Base-by-base conservation (phyloP, 2,113 vertebrate species). In the Platichthys flesus region DNA sequence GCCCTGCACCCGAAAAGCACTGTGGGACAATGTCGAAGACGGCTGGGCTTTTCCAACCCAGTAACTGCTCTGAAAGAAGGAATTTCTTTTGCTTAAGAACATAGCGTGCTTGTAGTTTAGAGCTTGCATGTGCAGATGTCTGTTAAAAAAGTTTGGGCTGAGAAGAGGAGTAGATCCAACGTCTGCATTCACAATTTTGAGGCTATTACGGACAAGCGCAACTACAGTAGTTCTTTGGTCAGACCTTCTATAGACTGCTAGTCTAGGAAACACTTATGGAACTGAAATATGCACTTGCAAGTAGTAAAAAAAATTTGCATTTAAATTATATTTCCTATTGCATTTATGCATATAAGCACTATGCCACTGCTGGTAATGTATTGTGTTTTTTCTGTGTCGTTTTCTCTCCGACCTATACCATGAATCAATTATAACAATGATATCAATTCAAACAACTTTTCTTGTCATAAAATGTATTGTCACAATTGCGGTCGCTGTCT, bases 21-120 rank as follows among this genome's bases (percentile, higher is more conserved):
- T 83, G 71, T 70, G 55, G 73, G 16, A 45, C 21, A 14, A n/a
- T 82, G 15, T 61, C 28, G 1, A 73, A 58, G 64, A 70, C 23
- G 12, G 24, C 15, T 3, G 14, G 47, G 6, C 40, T 45, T 64
- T 26, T 59, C 3, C 2, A 5, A 10, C 2, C 1, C 6, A 26
- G 3, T 4, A 3, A 67, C 54, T 80, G 58, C 51, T 23, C 14
- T 20, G 62, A 71, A 35, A 67, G 24, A 54, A 51, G 18, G 18
- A 18, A 66, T 35, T 31, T 67, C 1, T 31, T 66, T 9, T 66
- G 63, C 8, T 12, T 12, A n/a, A 67, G 18, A 21, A 9, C 58
- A 62, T 5, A 42, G 37, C 14, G 1, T 24, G 13, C 37, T 10
- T 42, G 40, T 42, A 42, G 40, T 42, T 42, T 10, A 13, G 40